Percentiles rank a stretch among this genome's conserved stretches.
Conservation (phyloP, 2,797 vertebrate genomes). For the Cyclopterus lumpus region DNA sequence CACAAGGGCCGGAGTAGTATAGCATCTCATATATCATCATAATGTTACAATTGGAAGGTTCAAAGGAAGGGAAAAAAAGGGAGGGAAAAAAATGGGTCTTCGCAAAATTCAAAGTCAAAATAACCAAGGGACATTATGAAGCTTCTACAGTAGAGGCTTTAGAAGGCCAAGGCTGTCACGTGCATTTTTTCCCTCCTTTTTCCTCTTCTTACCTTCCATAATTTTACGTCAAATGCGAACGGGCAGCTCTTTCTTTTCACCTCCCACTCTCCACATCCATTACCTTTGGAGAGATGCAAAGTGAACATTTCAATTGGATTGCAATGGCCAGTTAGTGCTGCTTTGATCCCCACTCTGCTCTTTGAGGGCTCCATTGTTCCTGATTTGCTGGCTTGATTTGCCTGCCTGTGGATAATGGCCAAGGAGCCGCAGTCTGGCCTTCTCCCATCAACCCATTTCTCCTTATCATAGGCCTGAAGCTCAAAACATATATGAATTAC, state of each 20-base stretch:
- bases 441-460: constrained; percentile 71
- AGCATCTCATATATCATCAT: constrained; percentile 82
- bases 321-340: constrained; percentile 85
- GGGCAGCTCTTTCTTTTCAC: constrained; percentile 77
- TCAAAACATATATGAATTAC: constrained; percentile 69
- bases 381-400: constrained; percentile 85
- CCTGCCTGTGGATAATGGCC: constrained; percentile 80
- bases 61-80: constrained; percentile 70
- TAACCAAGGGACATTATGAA: constrained; percentile 79
- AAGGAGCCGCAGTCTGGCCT: constrained; percentile 65
- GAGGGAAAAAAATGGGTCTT: constrained; percentile 64
- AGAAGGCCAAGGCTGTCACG: constrained; percentile 73
- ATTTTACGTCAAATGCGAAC: constrained; percentile 79
- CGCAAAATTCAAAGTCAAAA: constrained; percentile 81
- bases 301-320: constrained; percentile 89
- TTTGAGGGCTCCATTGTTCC: constrained; percentile 85
- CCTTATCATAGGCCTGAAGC: constrained; percentile 64
- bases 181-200: constrained; percentile 67
- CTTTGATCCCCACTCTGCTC: constrained; percentile 86
- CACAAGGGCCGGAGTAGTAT: constrained; percentile 68
- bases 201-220: constrained; percentile 79
- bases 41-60: constrained; percentile 80
- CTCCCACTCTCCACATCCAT: constrained; percentile 82
- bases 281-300: constrained; percentile 85
- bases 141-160: constrained; percentile 76